phyloP scores from a whole-genome alignment of 2,888 invertebrate species.

The Melikaiella ostensackeni region DNA sequence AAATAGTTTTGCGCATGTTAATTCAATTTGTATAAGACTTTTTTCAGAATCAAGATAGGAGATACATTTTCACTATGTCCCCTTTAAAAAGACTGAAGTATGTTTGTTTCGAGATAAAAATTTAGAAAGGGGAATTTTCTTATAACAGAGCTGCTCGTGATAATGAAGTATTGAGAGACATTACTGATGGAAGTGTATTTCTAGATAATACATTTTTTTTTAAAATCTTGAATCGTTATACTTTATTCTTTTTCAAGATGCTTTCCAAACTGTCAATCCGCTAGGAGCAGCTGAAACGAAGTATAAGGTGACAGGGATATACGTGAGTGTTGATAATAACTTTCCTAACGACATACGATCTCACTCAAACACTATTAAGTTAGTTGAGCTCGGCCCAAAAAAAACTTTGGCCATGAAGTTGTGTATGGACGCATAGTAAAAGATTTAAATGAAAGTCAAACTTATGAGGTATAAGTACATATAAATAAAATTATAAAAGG shows the following conservation, averaged over 20 bases:
- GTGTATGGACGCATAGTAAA: conserved; percentile 44
- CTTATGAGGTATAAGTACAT: conserved; percentile 45
- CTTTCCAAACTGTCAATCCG: conserved; percentile 65
- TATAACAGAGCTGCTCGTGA: too few relatives aligned
- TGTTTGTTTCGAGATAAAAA: conserved; percentile 38
- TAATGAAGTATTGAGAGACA: conserved; percentile 38
- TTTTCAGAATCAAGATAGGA: too few relatives aligned
- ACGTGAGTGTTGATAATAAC: conserved; percentile 60
- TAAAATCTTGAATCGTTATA: conserved; percentile 41
- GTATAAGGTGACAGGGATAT: conserved; percentile 62
- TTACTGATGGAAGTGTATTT: conserved; percentile 41
- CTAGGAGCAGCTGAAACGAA: conserved; percentile 60
- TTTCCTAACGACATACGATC: conserved; percentile 55
- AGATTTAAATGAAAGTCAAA: too few relatives aligned
- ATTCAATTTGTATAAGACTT: conserved; percentile 14
- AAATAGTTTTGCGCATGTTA: conserved; percentile 49
- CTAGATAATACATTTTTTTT: conserved; percentile 39
- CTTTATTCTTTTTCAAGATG: conserved; percentile 63
- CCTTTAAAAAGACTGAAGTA: conserved; percentile 23
- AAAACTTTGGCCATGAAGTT: conserved; percentile 56
- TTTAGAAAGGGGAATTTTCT: conserved; percentile 19
- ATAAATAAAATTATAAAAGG: conserved; percentile 49
- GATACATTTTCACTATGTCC: too few relatives aligned
- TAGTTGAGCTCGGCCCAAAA: conserved; percentile 61
- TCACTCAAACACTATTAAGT: conserved; percentile 59